Percentiles rank a stretch among this genome's conserved stretches.
These are phyloP conservation scores for Microcebus murinus DNA, from an alignment of 2,113 vertebrate species.

Conservation along the genomic window DNA sequence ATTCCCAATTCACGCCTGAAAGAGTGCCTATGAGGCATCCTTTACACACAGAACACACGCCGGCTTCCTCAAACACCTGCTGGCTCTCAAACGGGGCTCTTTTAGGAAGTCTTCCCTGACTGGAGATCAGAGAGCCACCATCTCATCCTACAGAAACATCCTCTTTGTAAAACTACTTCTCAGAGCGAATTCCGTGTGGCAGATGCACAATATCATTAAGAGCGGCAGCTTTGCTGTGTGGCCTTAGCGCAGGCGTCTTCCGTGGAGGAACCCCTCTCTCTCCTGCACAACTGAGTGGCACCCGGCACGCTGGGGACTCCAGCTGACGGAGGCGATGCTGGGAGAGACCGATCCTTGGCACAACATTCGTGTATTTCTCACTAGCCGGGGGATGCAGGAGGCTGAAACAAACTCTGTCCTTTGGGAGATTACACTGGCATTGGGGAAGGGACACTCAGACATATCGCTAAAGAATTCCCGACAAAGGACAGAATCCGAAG, in stretches of 20 bases:
- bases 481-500: not conserved
- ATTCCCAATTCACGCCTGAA: not conserved
- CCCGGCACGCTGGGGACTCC: not conserved
- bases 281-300: not conserved
- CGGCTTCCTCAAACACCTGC: conserved; percentile 38
- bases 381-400: not conserved
- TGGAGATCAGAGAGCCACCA: conserved; percentile 31
- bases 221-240: not conserved
- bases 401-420: not conserved
- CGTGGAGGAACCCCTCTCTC: not conserved
- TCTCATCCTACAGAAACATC: not conserved
- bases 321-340: not conserved
- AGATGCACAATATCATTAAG: not conserved
- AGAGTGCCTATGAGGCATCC: not conserved
- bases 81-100: not conserved
- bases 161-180: conserved; percentile 29
- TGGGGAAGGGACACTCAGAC: not conserved
- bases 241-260: not conserved
- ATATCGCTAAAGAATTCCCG: not conserved
- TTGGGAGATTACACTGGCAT: not conserved
- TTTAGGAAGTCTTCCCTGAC: conserved; percentile 1
- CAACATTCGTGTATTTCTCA: not conserved
- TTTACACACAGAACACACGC: not conserved
- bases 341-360: not conserved
- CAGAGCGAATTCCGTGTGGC: not conserved